Base-by-base conservation (phyloP, 2,113 vertebrate genomes). In the Regulus satrapa region DNA sequence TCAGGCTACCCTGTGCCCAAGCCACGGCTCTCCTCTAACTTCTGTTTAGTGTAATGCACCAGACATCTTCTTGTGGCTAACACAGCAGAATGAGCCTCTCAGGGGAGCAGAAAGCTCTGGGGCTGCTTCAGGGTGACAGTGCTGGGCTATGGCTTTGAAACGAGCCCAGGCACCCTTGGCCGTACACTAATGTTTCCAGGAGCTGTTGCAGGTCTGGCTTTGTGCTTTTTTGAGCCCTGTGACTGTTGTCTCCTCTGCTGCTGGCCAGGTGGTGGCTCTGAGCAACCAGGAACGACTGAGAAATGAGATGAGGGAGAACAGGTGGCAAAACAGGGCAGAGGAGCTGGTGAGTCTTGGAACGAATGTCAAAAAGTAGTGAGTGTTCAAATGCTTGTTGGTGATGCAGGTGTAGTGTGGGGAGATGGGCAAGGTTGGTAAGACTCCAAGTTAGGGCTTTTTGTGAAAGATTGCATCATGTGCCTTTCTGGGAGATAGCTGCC, bases 201-300 rank as follows among this genome's bases (percentile, higher is more conserved):
- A 88, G 71, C 52, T 76, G 43, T 25, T 78, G 36, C 12, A 64
- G 19, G 36, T n/a, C 54, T 88, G 79, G 9, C 28, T 74, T 68
- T 58, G 38, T 67, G 41, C 38, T 81, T 89, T 41, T 32, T 61
- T 80, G 84, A 81, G 56, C 31, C 52, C 31, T 6, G 1, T 86
- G 68, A 32, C 36, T 93, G 52, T 28, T 92, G 81, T 68, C 95
- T 93, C 71, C 78, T 73, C 95, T 96, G 74, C 49, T 76, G 75
- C 63, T 94, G 87, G 78, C 96, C 96, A 95, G 96, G 92, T 95
- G 96, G 94, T 96, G 96, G 95, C 96, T 97, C 95, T 93, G 38
- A 85, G 71, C 75, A 85, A 61, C 92, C 82, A 96, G 88, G 61
- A 88, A 88, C 13, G 4, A 49, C 34, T 85, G 71, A 88, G 62